Conservation (phyloP, 2,888 invertebrate species). For the Pyrgus malvae region DNA sequence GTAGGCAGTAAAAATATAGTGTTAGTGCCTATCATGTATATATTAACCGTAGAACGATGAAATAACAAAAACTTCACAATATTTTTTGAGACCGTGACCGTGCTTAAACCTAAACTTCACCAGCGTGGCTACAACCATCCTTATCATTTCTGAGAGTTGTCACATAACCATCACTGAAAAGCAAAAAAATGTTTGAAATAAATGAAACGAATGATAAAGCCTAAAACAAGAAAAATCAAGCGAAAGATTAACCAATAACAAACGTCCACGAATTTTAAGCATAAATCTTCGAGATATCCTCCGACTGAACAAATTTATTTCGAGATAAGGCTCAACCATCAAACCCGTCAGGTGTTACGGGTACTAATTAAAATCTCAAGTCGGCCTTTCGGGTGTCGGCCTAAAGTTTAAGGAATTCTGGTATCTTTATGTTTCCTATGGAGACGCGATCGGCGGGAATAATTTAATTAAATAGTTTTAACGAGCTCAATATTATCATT, state of each 20-base stretch:
- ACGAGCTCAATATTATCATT: too few relatives aligned
- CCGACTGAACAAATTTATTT: conserved; percentile 1
- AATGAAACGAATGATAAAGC: neutral
- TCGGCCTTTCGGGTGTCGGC: conserved; percentile 9
- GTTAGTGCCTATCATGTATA: too few relatives aligned
- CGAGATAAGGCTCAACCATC: neutral
- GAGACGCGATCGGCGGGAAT: neutral
- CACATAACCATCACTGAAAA: too few relatives aligned
- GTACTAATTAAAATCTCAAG: conserved; percentile 23
- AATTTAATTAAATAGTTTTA: neutral
- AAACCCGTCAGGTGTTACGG: conserved; percentile 7
- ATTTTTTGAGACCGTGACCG: too few relatives aligned
- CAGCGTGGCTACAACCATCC: too few relatives aligned
- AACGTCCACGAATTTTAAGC: neutral
- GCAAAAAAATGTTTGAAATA: too few relatives aligned
- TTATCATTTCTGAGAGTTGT: too few relatives aligned
- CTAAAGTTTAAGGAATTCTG: neutral
- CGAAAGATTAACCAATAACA: neutral
- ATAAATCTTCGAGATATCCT: neutral
- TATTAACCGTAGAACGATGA: too few relatives aligned
- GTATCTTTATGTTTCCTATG: neutral
- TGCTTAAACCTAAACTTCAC: too few relatives aligned
- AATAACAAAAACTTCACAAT: too few relatives aligned
- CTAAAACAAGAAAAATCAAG: neutral
- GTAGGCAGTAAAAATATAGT: too few relatives aligned